Conservation (phyloP, 2,113 vertebrate species). For the Sorex fumeus region DNA sequence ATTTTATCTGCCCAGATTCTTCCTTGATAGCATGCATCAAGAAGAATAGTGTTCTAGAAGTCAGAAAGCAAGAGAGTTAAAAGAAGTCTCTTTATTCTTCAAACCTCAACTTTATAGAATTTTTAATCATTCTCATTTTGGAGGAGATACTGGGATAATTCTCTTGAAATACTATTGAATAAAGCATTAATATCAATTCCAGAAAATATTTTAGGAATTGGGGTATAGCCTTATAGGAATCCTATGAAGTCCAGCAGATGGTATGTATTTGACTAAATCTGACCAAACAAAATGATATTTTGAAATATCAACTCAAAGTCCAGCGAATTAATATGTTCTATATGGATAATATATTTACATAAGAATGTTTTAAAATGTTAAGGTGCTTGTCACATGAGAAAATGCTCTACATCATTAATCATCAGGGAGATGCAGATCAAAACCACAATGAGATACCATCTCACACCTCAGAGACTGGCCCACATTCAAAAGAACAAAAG, state of each 20-base stretch:
- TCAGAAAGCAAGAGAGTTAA: not conserved
- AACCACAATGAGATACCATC: no score
- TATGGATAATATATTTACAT: constrained; percentile 56
- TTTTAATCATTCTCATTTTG: not conserved
- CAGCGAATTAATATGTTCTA: constrained; percentile 55
- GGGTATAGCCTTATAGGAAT: constrained; percentile 43
- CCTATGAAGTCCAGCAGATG: constrained; percentile 47
- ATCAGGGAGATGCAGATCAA: no score
- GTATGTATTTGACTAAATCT: constrained; percentile 22
- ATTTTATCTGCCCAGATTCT: not conserved
- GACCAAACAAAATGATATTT: constrained; percentile 49
- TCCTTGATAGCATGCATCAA: not conserved
- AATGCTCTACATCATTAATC: no score
- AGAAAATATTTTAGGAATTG: not conserved
- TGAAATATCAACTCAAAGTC: constrained; percentile 47
- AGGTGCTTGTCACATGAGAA: no score
- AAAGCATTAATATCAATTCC: not conserved
- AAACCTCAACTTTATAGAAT: not conserved
- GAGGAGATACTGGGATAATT: not conserved
- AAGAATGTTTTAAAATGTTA: constrained; percentile 64
- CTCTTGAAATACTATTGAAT: constrained; percentile 37
- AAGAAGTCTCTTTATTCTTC: not conserved
- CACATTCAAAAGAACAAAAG: no score
- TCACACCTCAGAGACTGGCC: no score
- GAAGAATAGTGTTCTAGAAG: constrained; percentile 9